Base-by-base conservation (phyloP, 2,888 invertebrate genomes). In the Drosophila hamatofila region DNA sequence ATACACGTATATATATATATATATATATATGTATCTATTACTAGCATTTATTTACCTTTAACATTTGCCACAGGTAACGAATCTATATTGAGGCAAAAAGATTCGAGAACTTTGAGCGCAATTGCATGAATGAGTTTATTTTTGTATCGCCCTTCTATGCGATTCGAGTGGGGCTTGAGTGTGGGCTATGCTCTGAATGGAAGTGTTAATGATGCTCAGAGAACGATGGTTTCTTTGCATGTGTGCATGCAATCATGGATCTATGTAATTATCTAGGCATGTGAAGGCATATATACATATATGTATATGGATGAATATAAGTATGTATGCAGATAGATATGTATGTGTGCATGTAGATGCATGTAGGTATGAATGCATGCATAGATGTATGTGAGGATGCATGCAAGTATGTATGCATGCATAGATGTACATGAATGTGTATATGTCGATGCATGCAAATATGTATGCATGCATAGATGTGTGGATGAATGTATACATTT, bases 161-260 rank as follows among this genome's bases (percentile, higher is more conserved):
- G 3, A 18, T 49, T 49, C 49, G 49, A 49, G 30, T 49, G 49
- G 14, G 7, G 2, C 3, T 18, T 21, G 2, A 33, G 33, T 14
- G 49, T 14, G 21, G 14, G 18, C 14, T 14, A 18, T n/a, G 30
- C 30, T 18, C 12, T 18, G 49, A 30, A 27, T 49, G 33, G 18
- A 49, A 33, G 49, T 49, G 30, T 49, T 49, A 49, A 49, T 49
- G 49, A 49, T 49, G 49, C 49, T 49, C 30, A 18, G 30, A 18
- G 49, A 12, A 49, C 1, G 30, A 30, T 30, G 49, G 12, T 30
- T 49, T 49, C 25, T 3, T 18, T 30, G 49, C 49, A 33, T 30
- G 49, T 48, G 25, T 48, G 48, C 25, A 48, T 27, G 27, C 48
- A 48, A 27, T 27, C 49, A 30, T 3, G 30, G 3, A 8, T 12